A percentile compares a stretch with the other conserved stretches of the same genome.
Evolutionary conservation across 2,888 invertebrate species (phyloP).

Genomic region (Eupithecia exiguata): DNA sequence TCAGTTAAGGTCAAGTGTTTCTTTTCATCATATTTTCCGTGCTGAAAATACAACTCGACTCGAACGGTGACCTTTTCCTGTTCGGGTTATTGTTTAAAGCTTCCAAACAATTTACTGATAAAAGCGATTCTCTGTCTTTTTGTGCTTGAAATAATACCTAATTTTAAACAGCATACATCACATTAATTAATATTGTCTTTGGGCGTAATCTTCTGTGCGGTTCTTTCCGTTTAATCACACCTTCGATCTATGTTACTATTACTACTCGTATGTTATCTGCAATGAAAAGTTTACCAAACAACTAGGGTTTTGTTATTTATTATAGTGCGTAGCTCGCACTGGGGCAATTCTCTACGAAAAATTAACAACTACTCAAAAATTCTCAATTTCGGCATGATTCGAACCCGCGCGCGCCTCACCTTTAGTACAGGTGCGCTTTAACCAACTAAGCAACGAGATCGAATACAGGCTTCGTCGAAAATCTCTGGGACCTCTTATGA

Average conservation of each 20-base stretch:
- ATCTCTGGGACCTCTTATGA: too few species aligned
- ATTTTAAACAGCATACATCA: not conserved
- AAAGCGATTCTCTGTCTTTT: not conserved
- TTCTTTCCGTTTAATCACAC: not conserved
- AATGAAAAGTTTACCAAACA: not conserved
- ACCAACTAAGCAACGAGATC: too few species aligned
- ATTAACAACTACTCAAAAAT: too few species aligned
- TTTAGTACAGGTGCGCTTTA: too few species aligned
- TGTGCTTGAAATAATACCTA: not conserved
- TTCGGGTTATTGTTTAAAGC: not conserved
- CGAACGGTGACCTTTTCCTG: not conserved
- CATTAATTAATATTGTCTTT: not conserved
- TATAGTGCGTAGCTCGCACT: too few species aligned
- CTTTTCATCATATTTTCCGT: not conserved
- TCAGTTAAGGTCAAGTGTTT: constrained; percentile 14
- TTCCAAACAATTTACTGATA: not conserved
- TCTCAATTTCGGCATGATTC: too few species aligned
- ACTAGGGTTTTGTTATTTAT: too few species aligned
- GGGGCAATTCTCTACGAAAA: too few species aligned
- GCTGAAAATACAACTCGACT: not conserved
- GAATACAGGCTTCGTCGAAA: too few species aligned
- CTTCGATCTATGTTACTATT: not conserved
- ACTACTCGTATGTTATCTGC: not conserved
- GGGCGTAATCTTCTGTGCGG: not conserved
- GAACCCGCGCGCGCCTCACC: too few species aligned